Percentiles rank a stretch among this genome's conserved stretches.
phyloP scores from a whole-genome alignment of 1,140 invertebrate species.

The Agrypnia vestita region DNA sequence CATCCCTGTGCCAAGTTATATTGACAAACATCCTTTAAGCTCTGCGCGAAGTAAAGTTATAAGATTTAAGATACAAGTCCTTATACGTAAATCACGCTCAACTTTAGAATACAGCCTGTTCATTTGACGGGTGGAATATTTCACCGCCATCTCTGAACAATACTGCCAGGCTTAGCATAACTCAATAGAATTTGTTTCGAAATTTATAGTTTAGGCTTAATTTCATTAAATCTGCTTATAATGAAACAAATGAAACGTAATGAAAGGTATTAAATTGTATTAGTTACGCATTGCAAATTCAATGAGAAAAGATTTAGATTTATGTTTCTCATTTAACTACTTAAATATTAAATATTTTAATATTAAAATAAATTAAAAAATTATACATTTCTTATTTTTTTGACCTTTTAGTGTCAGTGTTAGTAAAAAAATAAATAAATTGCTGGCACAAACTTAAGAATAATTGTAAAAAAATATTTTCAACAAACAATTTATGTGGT shows the following conservation, averaged over 20 bases:
- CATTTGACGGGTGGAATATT: slow-evolving; percentile 46
- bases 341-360: too few relatives aligned
- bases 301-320: too few relatives aligned
- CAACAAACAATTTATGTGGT: too few relatives aligned
- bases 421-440: too few relatives aligned
- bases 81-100: slow-evolving; percentile 47
- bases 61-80: slow-evolving; percentile 47
- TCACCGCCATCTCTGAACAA: slow-evolving; percentile 33
- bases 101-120: slow-evolving; percentile 43
- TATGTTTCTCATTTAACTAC: too few relatives aligned
- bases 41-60: neutral
- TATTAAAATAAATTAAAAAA: too few relatives aligned
- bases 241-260: neutral
- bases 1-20: neutral
- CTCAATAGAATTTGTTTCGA: slow-evolving; percentile 16
- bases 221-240: slow-evolving; percentile 12
- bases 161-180: slow-evolving; percentile 6
- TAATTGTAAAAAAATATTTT: too few relatives aligned
- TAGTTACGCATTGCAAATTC: neutral
- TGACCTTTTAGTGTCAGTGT: too few relatives aligned
- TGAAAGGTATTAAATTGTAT: slow-evolving; percentile 6
- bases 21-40: neutral
- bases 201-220: slow-evolving; percentile 27
- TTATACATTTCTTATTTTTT: too few relatives aligned
- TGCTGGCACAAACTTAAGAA: too few relatives aligned